phyloP scores from a whole-genome alignment of 2,797 vertebrate species.

The Rhynchonycteris naso region DNA sequence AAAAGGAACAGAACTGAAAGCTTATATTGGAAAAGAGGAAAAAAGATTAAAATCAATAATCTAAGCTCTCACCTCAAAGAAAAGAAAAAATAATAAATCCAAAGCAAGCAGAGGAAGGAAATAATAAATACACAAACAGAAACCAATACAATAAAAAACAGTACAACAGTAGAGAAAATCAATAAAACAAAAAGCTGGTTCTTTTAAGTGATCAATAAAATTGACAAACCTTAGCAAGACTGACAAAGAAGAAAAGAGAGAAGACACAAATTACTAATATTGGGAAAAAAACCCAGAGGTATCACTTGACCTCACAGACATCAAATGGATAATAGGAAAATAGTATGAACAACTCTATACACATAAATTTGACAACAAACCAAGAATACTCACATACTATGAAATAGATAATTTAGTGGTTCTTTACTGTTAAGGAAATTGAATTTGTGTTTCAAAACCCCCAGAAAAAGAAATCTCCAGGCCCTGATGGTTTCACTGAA shows the following conservation, averaged over 20 bases:
- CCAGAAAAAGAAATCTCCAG: not conserved
- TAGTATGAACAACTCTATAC: not conserved
- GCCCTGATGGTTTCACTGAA: constrained; percentile 31
- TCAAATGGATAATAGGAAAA: constrained; percentile 29
- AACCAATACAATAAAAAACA: constrained; percentile 64
- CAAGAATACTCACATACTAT: not conserved
- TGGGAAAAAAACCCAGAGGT: not conserved
- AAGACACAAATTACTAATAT: constrained; percentile 59
- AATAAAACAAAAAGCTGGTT: constrained; percentile 63
- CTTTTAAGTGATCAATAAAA: constrained; percentile 72
- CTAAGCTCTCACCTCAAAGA: not conserved
- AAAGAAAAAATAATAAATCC: constrained; percentile 29
- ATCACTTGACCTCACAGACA: not conserved
- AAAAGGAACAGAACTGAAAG: constrained; percentile 56
- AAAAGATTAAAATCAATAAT: not conserved
- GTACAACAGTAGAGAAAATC: constrained; percentile 67
- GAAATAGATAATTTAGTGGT: not conserved
- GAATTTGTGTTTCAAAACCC: constrained; percentile 8
- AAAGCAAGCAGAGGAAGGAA: constrained; percentile 62
- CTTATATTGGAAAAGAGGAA: constrained; percentile 12
- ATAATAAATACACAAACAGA: constrained; percentile 63
- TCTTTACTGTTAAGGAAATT: constrained; percentile 22
- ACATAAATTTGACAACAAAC: not conserved
- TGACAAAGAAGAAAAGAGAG: constrained; percentile 32
- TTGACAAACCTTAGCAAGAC: constrained; percentile 65